Evolutionary conservation across 1,140 invertebrate species (phyloP), one percentile per base, ranked within the genome.

Genomic region (Drosophila navojoa): DNA sequence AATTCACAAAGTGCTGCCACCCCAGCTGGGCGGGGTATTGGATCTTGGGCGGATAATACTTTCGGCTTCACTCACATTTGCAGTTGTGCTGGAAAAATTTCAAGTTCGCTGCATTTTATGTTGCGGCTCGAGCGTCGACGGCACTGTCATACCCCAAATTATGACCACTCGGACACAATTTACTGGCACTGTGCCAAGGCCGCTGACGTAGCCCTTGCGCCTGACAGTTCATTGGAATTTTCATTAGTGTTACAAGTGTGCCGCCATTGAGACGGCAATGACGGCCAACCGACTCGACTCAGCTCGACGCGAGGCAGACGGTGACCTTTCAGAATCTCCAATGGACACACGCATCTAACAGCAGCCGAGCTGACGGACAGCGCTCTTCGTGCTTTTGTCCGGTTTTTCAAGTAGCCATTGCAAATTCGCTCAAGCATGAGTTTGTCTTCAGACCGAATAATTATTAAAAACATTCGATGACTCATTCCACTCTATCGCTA

Each of bases 161-260:
- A 87, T 87, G 82, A 87, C 69, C 84, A 82, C 70, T 87, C 73
- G 76, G 76, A 87, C 82, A 66, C 69, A 84, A 82, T 87, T 81
- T 84, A 71, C 70, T 87, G 82, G 84, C 82, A 79, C 58, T 68
- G 35, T 77, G 84, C 82, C 82, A 87, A 87, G 79, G 82, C 50
- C 79, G 53, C 61, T 68, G 71, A 79, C 76, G 66, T 76, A 29
- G 71, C 50, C 61, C 54, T 53, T 45, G 64, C 61, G 71, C 38
- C 44, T 77, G 84, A 77, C 82, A 79, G 82, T 77, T 79, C 76
- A 84, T 75, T 79, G 84, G 79, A 82, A 74, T 89, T 89, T 87
- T 87, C 82, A 87, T 87, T 87, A 89, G 84, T 79, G 76, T 84
- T 89, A 71, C 82, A 87, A 82, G 76, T 89, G 82, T 29, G 84